Conservation (phyloP, 2,888 invertebrate genomes). For the Syrista parreyssii region DNA sequence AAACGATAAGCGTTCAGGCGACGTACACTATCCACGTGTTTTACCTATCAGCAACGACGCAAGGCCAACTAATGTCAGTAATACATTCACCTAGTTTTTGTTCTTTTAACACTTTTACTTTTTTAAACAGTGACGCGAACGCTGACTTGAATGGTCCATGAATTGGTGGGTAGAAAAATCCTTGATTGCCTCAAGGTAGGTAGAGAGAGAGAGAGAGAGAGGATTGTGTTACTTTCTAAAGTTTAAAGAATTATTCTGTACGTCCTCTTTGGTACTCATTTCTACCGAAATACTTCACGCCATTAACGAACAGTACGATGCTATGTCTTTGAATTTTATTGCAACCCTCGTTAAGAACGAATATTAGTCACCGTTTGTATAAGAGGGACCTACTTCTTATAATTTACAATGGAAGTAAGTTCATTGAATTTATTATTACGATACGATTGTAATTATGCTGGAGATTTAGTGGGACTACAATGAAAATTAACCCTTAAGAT, state of each 20-base stretch:
- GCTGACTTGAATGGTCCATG: not conserved
- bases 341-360: not conserved
- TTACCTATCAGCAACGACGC: not conserved
- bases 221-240: not conserved
- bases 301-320: not conserved
- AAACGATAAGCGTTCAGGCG: not conserved
- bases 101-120: not conserved
- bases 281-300: not conserved
- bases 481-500: not conserved
- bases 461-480: not conserved
- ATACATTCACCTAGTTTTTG: not conserved
- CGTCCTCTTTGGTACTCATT: not conserved
- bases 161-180: not conserved
- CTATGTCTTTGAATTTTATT: not conserved
- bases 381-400: not conserved
- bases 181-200: not conserved
- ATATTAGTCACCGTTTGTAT: not conserved
- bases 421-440: not conserved
- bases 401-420: not conserved
- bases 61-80: not conserved
- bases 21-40: not conserved
- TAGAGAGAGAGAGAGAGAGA: not conserved
- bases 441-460: not conserved
- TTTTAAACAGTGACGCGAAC: not conserved
- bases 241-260: not conserved